Base-by-base conservation (phyloP, 2,888 invertebrate species). In the Aleiodes alternator region DNA sequence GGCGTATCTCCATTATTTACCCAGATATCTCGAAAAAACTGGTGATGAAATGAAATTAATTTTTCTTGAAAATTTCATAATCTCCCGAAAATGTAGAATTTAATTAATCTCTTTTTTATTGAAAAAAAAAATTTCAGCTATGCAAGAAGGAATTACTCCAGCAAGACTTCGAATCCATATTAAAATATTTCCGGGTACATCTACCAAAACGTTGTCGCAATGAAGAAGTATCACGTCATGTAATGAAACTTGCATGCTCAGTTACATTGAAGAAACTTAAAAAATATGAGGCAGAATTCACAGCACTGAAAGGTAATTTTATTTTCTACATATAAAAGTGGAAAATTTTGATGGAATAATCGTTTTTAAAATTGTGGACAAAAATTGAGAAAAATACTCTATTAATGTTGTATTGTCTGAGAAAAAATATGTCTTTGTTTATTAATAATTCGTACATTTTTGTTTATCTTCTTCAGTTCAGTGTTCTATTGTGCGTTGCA, bases 121-220 rank as follows among this genome's bases (percentile, higher is more conserved):
- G 1, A 34, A 6, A 34, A 34, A 6, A 34, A 34, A 4, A 79
- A 78, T 89, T 89, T 69, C 84, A 94, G 93, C 91, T 93, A 80
- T 96, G 97, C 77, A 95, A 96, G 85, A 96, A 96, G 83, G 98
- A 99, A 87, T 91, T 99, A 48, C 90, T 99, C 73, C 94, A 95
- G 79, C 92, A 98, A 80, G 99, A 99, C 90, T 99, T 99, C 87
- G 99, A 99, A 90, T 98, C 98, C 16, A 96, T 98, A 76, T 92
- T 99, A 81, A 99, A 99, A 90, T 99, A 98, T 91, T 99, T 99
- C 89, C 94, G 99, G 77, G 98, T 99, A 2, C 96, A 96, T 12
- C 91, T 99, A 82, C 99, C 99, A 55, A 98, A 99, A 91, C 97
- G 96, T 86, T 99, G 98, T 88, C 94, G 98, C 70, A 95, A 95